phyloP scores from a whole-genome alignment of 1,140 invertebrate species.

The Drosophila virilis region DNA sequence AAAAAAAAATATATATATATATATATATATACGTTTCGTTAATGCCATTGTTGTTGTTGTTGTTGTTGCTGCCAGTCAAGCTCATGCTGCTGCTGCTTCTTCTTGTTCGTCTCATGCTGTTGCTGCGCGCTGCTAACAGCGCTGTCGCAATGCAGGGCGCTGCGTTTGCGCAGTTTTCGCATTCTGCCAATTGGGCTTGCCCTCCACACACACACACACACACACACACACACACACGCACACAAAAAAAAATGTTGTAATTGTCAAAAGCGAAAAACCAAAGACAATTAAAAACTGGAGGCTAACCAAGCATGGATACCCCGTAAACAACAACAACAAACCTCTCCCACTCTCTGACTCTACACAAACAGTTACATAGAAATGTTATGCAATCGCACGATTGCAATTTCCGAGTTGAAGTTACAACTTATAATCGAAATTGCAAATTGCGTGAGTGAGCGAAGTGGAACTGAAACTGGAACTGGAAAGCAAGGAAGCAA shows the following conservation, averaged over 20 bases:
- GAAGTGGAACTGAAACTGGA: constrained; percentile 13
- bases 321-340: not conserved
- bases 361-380: constrained; percentile 18
- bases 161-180: constrained; percentile 57
- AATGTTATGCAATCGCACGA: constrained; percentile 43
- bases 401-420: constrained; percentile 42
- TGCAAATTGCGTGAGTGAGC: constrained; percentile 38
- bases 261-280: constrained; percentile 47
- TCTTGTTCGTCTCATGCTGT: constrained; percentile 13
- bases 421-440: constrained; percentile 45
- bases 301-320: constrained; percentile 20
- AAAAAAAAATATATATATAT: constrained; percentile 19
- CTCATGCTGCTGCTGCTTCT: constrained; percentile 8
- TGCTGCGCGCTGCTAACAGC: constrained; percentile 13
- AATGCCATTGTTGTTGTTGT: constrained; percentile 12
- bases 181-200: constrained; percentile 42
- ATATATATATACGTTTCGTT: constrained; percentile 17
- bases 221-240: not conserved
- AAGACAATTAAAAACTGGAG: constrained; percentile 37
- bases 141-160: constrained; percentile 44
- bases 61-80: not conserved
- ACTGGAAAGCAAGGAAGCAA: constrained; percentile 15
- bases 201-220: constrained; percentile 34
- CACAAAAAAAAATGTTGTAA: constrained; percentile 54
- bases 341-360: constrained; percentile 10